A percentile compares a stretch with the other conserved stretches of the same genome.
Conservation (phyloP, 2,888 invertebrate species). For the Timema cristinae region DNA sequence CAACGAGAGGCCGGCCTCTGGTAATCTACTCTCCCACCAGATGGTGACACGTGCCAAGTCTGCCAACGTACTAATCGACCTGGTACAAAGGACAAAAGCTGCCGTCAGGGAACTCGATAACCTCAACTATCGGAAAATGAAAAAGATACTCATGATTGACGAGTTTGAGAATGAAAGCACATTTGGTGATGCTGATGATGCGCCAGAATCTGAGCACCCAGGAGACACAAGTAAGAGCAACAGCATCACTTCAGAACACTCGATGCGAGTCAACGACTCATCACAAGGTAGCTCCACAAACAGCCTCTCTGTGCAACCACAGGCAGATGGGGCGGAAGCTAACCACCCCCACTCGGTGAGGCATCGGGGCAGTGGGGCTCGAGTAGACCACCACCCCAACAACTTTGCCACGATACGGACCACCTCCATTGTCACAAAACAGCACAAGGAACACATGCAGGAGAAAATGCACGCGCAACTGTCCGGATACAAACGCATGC, state of each 20-base stretch:
- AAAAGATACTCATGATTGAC: conserved; percentile 95
- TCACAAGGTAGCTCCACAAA: conserved; percentile 72
- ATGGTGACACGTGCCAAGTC: conserved; percentile 80
- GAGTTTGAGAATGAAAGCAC: conserved; percentile 84
- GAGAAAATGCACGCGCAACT: conserved; percentile 99
- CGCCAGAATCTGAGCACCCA: conserved; percentile 81
- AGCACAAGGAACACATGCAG: conserved; percentile 97
- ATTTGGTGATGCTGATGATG: conserved; percentile 61
- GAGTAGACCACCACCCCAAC: conserved; percentile 74
- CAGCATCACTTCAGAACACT: conserved; percentile 88
- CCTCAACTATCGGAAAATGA: conserved; percentile 97
- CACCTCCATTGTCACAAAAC: conserved; percentile 95
- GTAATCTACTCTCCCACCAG: conserved; percentile 78
- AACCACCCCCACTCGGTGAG: conserved; percentile 45
- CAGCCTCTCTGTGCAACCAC: conserved; percentile 55
- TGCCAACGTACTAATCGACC: conserved; percentile 81
- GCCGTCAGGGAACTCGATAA: conserved; percentile 96
- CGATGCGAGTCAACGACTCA: conserved; percentile 71
- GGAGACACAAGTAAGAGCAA: conserved; percentile 92
- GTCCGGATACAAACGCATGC: conserved; percentile 97
- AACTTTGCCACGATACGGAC: conserved; percentile 98
- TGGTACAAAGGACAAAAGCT: conserved; percentile 91
- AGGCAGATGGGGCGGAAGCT: conserved; percentile 49
- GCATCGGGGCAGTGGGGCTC: conserved; percentile 33
- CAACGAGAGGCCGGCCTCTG: conserved; percentile 80